Base-by-base conservation (phyloP, 2,888 invertebrate species). In the Artemia sinica region DNA sequence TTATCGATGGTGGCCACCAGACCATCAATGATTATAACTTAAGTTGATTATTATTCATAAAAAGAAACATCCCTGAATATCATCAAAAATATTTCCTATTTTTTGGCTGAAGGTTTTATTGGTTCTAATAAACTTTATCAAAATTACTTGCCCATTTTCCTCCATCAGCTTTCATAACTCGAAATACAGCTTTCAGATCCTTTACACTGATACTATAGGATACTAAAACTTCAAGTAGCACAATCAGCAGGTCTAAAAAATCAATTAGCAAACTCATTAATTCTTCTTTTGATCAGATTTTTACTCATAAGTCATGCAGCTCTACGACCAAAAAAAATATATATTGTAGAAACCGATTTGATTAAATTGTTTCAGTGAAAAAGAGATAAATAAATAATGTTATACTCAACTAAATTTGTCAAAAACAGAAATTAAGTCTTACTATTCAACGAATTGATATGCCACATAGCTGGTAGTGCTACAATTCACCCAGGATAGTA, bases 151-250 rank as follows among this genome's bases (percentile, higher is more conserved):
- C 92, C 95, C 96, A 96, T 85, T 90, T 89, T 73, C 88, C 88
- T 78, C 89, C 89, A 74, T 87, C 85, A 67, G 92, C 89, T 81
- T 95, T 93, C 89, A 96, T 91, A 74, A 93, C 90, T 73, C 91
- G 88, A 79, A 98, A 92, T 73, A 97, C 83, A 77, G 91, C 84
- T 80, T 97, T 96, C 74, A 98, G 84, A 81, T 98, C 97, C 80
- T 94, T 95, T 13, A 98, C 98, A 69, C 95, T 96, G 79, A 98
- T 95, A 80, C 95, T 96, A 83, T 98, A 98, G 80, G 92, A 94
- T 72, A 96, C 95, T 78, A 98, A 81, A 63, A 96, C 94, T 72
- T 96, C 95, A 75, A 98, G 84, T 89, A 98, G 91, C 81, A 99
- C 97, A 78, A 97, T 93, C 76, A 98, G 84, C 73, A 98, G 83